A percentile compares a stretch with the other conserved stretches of the same genome.
Conservation (phyloP, 2,888 invertebrate genomes). For the Seira musarum region DNA sequence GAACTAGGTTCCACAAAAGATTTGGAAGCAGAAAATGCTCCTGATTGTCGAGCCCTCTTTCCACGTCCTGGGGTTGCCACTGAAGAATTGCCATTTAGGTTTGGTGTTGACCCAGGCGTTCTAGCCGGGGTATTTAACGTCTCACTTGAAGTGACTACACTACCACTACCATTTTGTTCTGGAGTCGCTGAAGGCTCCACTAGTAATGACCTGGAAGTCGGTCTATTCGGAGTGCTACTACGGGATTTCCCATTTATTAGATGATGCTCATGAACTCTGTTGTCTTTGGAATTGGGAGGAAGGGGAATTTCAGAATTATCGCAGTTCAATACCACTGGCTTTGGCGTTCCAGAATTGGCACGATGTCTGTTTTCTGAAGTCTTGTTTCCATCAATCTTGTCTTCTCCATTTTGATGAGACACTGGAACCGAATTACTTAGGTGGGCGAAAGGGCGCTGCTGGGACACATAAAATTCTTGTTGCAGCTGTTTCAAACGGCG, state of each 20-base stretch:
- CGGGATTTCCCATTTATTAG: conserved; percentile 11
- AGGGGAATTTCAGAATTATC: conserved; percentile 27
- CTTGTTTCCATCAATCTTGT: conserved; percentile 4
- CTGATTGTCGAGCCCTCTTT: conserved; percentile 46
- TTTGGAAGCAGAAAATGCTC: conserved; percentile 41
- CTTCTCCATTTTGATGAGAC: not conserved
- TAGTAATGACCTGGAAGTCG: conserved; percentile 13
- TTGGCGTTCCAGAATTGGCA: conserved; percentile 24
- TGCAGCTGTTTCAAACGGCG: conserved; percentile 85
- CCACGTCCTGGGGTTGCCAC: conserved; percentile 31
- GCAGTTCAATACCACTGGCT: not conserved
- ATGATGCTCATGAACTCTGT: not conserved
- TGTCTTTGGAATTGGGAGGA: conserved; percentile 22
- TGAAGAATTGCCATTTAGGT: no score
- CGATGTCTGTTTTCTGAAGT: not conserved
- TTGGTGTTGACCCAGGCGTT: no score
- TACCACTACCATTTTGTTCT: conserved; percentile 37
- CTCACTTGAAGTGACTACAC: conserved; percentile 5
- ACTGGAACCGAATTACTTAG: conserved; percentile 70
- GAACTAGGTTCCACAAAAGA: conserved; percentile 52
- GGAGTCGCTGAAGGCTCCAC: no score
- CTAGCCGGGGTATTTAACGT: no score
- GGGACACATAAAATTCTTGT: conserved; percentile 74
- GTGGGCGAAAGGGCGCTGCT: conserved; percentile 76
- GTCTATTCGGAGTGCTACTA: conserved; percentile 34